A percentile compares a stretch with the other conserved stretches of the same genome.
Evolutionary conservation across 2,888 invertebrate genomes (phyloP).

Genomic region (Euzetes globulus): DNA sequence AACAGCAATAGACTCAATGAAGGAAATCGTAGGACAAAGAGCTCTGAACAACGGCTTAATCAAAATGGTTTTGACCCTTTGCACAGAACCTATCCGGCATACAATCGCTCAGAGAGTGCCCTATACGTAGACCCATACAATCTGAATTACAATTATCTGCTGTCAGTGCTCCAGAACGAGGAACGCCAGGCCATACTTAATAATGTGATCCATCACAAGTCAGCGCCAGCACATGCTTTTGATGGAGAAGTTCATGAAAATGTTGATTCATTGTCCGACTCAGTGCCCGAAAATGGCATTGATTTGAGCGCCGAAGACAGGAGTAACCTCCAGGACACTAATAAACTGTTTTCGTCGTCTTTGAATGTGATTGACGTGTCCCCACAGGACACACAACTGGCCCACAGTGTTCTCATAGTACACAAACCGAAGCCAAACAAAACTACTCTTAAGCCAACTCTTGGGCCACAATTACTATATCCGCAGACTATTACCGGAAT

Average conservation of each 20-base stretch:
- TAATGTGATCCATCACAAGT: not conserved
- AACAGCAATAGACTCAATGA: conserved; percentile 9
- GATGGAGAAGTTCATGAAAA: not conserved
- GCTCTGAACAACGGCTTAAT: not conserved
- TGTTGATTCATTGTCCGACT: too few relatives aligned
- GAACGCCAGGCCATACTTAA: conserved; percentile 14
- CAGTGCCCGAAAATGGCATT: not conserved
- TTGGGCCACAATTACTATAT: conserved; percentile 15
- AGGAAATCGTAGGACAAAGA: conserved; percentile 4
- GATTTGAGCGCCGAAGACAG: not conserved
- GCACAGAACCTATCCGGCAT: not conserved
- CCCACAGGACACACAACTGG: conserved; percentile 32
- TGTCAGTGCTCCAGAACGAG: not conserved
- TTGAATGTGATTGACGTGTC: conserved; percentile 35
- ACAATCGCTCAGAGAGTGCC: not conserved
- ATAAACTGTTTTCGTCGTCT: conserved; percentile 31
- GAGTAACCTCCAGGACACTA: not conserved
- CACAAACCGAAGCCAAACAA: conserved; percentile 21
- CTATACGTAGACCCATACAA: not conserved
- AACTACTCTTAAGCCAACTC: not conserved
- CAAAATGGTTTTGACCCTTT: conserved; percentile 1
- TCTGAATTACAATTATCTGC: not conserved
- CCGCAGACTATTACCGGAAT: not conserved
- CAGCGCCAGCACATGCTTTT: not conserved
- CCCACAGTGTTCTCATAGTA: conserved; percentile 34